Evolutionary conservation across 2,113 vertebrate species (phyloP), one percentile per base, ranked within the genome.

Genomic region (Caracal caracal): DNA sequence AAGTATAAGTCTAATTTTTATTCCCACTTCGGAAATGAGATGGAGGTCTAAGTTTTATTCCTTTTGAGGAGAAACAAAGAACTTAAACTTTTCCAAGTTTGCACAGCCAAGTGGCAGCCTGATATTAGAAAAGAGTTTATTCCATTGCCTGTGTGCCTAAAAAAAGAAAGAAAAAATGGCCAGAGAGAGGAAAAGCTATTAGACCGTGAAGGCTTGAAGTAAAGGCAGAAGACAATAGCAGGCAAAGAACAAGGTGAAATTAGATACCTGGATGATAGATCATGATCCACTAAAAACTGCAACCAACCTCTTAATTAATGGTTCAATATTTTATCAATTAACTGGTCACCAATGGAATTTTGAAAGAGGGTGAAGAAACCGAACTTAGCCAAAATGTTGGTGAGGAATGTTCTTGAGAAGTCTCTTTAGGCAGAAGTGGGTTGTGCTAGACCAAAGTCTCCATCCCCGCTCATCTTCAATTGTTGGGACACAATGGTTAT

Each of bases 1-100:
- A 11, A 51, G 17, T 20, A 10, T 35, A n/a, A 51, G 47, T 56
- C 9, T 68, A 47, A 84, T 22, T 76, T 88, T 78, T 43, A 65
- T 78, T 78, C 30, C 28, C 26, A 76, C n/a, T 90, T 90, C 47
- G 49, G n/a, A 83, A 70, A 49, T n/a, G 83, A 51, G 26, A 70
- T 5, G 2, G 10, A 33, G 43, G 30, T 76, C 37, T 47, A 43
- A 66, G 81, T 94, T 68, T 70, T 51, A 71, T 83, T 71, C 0
- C 2, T 37, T 73, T 30, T n/a, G 84, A 78, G 56, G 28, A 94
- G 35, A 63, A 56, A 84, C 13, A 71, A 95, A 75, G 33, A 61
- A 82, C 5, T 78, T 59, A 59, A 10, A 70, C 2, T 56, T 73
- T 73, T n/a, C 47, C 53, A 93, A 61, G 13, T 37, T 76, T 71